These are phyloP conservation scores for Clostera curtula DNA, from an alignment of 2,888 invertebrate genomes.

Conservation along the genomic window DNA sequence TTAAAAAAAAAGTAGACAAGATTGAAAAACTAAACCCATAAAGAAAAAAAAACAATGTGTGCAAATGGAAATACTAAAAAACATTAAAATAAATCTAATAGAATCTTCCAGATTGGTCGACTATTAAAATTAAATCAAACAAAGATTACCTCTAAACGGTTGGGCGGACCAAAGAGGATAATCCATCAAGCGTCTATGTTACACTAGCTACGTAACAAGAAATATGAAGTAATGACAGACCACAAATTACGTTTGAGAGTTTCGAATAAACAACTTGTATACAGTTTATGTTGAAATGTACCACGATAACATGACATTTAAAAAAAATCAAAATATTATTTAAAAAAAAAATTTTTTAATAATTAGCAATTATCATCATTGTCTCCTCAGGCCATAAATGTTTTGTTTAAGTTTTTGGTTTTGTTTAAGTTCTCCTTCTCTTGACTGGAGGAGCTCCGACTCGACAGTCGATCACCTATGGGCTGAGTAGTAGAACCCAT, in stretches of 20 bases:
- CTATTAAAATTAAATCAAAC: constrained; percentile 67
- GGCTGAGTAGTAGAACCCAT: no score
- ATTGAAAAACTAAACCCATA: no score
- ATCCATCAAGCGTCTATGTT: constrained; percentile 47
- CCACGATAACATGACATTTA: constrained; percentile 24
- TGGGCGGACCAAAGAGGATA: constrained; percentile 24
- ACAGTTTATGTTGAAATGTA: constrained; percentile 23
- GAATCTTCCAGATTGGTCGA: constrained; percentile 31
- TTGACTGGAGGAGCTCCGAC: no score
- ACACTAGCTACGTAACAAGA: constrained; percentile 32
- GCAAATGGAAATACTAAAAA: background rate
- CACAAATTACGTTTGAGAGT: constrained; percentile 34
- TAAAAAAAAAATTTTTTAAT: no score
- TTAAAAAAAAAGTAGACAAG: no score
- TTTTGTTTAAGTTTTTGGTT: no score
- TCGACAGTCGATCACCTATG: no score
- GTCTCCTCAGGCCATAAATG: no score
- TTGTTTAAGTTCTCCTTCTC: no score
- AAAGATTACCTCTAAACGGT: constrained; percentile 52
- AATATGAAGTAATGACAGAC: constrained; percentile 55
- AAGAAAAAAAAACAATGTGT: no score
- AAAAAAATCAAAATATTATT: no score
- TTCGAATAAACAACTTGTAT: constrained; percentile 29
- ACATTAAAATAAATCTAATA: constrained; percentile 10
- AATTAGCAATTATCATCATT: no score